Base-by-base conservation (phyloP, 1,140 invertebrate genomes). In the Temnothorax longispinosus region DNA sequence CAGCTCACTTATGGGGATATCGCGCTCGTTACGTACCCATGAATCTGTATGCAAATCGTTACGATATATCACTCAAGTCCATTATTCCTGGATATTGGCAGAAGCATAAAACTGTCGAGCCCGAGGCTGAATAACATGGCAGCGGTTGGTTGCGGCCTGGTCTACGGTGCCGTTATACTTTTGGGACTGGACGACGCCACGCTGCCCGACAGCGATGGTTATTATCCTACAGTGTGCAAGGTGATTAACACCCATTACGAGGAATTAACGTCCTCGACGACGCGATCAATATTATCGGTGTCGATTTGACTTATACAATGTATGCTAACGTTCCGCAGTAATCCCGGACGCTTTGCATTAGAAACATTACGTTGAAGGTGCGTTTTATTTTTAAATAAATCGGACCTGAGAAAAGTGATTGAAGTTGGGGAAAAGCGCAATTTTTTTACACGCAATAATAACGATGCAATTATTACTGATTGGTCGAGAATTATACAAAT, bases 71-170 rank as follows among this genome's bases (percentile, higher is more conserved):
- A 75, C 18, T 81, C 78, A 81, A 71, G 13, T 75, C 54, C 56
- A 62, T 84, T 84, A 44, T 87, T 77, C 32, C 18, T 21, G 18
- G 32, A 60, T 74, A 81, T 62, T 80, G 72, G 44, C 94, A 97
- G 97, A 94, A 97, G 97, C 89, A 98, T 97, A 95, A 99, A 99
- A 96, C 97, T 99, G 95, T 99, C 99, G 27, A 99, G 98, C 94
- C 99, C 99, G 7, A 97, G 99, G 92, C 96, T 99, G 87, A 99
- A 99, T 96, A 99, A 99, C 95, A 97, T 99, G 93, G 99, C 99
- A 15, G 98, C 99, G 65, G 97, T 99, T 65, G 99, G 99, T 32
- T 99, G 98, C 92, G 97, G 99, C 87, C 95, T 99, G 82, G 98
- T 99, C 7, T 99, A 99, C 95, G 96, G 97, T 15, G 98, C 98